Evolutionary conservation across 2,113 vertebrate species (phyloP), one percentile per base, ranked within the genome.

Genomic region (Cheilinus undulatus): DNA sequence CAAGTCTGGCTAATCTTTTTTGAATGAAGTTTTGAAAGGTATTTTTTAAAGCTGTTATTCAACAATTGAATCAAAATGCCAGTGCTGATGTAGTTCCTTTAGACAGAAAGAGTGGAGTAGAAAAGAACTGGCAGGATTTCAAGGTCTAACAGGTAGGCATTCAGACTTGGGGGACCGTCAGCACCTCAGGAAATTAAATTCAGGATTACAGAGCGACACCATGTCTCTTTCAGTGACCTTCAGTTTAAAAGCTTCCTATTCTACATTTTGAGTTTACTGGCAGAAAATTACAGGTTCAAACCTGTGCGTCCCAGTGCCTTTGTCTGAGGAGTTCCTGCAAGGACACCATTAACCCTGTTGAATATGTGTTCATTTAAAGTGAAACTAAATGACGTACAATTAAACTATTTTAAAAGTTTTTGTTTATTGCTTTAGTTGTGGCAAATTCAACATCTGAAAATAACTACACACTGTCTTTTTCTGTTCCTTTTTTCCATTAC

Each of bases 111-210:
- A 50, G 17, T 42, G 22, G n/a, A 46, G 57, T 14, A 69, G 12
- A 54, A 57, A 51, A 11, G 23, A 61, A 30, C 4, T 22, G 48
- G 7, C 38, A 15, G 22, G 24, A 26, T 51, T 49, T 32, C 23
- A 40, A 46, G 42, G 48, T 45, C 49, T 38, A 3, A 52, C 65
- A 23, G 22, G 3, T 36, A n/a, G 30, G 9, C 11, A 45, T 63
- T 45, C 40, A 42, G 42, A 42, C 38, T 40, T 34, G 8, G 3
- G 17, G 54, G 14, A 52, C 65, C 45, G 73, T 40, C 27, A 72
- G 23, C 10, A 38, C 15, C 43, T 52, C 54, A 50, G 7, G 13
- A 49, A 54, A 34, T 40, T 17, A 45, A 51, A 34, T 27, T 38
- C 53, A 58, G 2, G 34, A 9, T 19, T 12, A 17, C 11, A 24